phyloP scores from a whole-genome alignment of 2,113 vertebrate species.

The Erythrocercus mccallii region DNA sequence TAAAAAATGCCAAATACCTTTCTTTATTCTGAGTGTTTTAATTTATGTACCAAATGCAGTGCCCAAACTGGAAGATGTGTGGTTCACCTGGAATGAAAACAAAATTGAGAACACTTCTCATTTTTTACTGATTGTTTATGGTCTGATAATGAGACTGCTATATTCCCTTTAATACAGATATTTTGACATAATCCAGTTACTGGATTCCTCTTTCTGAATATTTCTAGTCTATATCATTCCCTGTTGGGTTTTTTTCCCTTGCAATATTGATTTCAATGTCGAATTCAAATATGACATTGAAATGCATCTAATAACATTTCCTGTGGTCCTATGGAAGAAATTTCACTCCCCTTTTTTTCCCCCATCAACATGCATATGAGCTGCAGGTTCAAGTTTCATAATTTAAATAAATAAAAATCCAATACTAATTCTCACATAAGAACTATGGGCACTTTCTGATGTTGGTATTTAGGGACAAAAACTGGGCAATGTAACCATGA shows the following conservation, averaged over 20 bases:
- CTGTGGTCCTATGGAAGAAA: background rate
- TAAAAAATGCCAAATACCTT: background rate
- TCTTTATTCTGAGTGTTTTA: background rate
- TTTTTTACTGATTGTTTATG: background rate
- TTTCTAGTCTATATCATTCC: background rate
- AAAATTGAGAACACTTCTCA: background rate
- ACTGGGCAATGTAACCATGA: background rate
- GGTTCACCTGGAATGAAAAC: background rate
- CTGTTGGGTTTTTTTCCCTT: background rate
- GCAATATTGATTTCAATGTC: background rate
- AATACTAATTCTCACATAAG: background rate
- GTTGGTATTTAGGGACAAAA: background rate
- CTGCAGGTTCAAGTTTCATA: background rate
- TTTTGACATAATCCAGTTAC: background rate
- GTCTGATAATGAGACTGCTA: background rate
- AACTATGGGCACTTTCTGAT: background rate
- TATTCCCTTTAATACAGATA: background rate
- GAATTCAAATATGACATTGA: background rate
- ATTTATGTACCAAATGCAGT: background rate
- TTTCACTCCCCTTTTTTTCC: accelerated
- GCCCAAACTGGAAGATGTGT: background rate
- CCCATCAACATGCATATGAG: background rate
- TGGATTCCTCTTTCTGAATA: background rate
- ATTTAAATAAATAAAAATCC: background rate
- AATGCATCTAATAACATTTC: background rate